Base-by-base conservation (phyloP, 2,113 vertebrate species). In the Leucosticte australis region DNA sequence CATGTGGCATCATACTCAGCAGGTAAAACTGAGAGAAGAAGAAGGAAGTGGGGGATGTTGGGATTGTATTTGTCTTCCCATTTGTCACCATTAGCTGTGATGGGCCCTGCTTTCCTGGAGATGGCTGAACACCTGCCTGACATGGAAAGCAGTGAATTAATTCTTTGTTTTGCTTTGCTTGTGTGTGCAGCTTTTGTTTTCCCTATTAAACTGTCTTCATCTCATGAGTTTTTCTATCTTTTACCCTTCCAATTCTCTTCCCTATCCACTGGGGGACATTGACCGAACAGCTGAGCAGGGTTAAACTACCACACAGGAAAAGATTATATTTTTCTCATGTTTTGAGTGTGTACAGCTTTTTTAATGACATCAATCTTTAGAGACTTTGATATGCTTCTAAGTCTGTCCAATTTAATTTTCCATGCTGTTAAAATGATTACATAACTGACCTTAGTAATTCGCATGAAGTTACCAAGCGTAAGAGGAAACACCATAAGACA, bases 331-430 rank as follows among this genome's bases (percentile, higher is more conserved):
- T 84, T 21, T 10, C 37, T 78, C 35, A 57, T 30, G 23, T 92
- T 89, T 88, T 86, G 57, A 73, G 74, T 17, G 28, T 69, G 22
- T 80, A 63, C 15, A 87, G 67, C 18, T 93, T 96, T 90, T 79
- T 42, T 88, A 83, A 79, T 46, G 9, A 60, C 73, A 94, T 88
- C 68, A 65, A 1, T 84, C 60, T 92, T 88, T 31, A 20, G 35
- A 94, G 68, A 84, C 42, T 81, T 81, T 83, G 57, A 85, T 89
- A 94, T 31, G 19, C 74, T 82, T 75, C 8, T 52, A 79, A 71
- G n/a, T 91, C 82, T 88, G 70, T 69, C 67, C 80, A 84, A 74
- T 87, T 78, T 86, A 86, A 78, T 94, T 94, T 91, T 88, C 80
- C 60, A 60, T 52, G 49, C 50, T 90, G 67, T 56, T 96, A 89